Base-by-base conservation (phyloP, 2,113 vertebrate genomes). In the Falco punctatus region DNA sequence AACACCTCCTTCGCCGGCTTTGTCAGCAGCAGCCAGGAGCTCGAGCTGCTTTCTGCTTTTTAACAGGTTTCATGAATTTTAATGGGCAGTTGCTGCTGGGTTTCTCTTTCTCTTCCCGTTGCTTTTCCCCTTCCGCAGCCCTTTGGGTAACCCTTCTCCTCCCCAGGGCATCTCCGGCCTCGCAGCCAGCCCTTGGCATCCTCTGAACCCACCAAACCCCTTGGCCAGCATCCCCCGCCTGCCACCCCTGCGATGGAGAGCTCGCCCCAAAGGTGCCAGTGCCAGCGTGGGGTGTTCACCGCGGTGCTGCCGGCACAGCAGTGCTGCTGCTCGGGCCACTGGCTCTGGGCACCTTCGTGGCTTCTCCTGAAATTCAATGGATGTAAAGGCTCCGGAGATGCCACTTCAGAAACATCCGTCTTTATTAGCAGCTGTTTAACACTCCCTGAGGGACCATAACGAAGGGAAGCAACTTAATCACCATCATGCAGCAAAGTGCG, bases 61-160 rank as follows among this genome's bases (percentile, higher is more conserved):
- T 88, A 94, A 51, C 88, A 55, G 93, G 49, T 91, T 94, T 94
- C 92, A 94, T 96, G 96, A 92, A 97, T 97, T 97, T 97, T 96
- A 94, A 97, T 95, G 91, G 92, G 16, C 81, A 64, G 59, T 94
- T 77, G 84, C 91, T 82, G 90, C 83, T 13, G 74, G 79, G 82
- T 86, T 94, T 80, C 74, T 80, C 75, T 77, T 75, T 61, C 70
- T 61, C 69, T 86, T 77, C 74, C 88, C 54, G 4, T 27, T 35
- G 59, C 86, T 71, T 67, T 18, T 30, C 40, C 20, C 59, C 54
- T 44, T 13, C 35, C 17, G 7, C 62, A 69, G 65, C 38, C 77
- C 59, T 78, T 61, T 2, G 28, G 88, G 61, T 93, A 44, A 13
- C n/a, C 30, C 70, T 90, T 52, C 69, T 69, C 48, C 81, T 81